A percentile compares a stretch with the other conserved stretches of the same genome.
phyloP scores from a whole-genome alignment of 2,888 invertebrate species.

The Biston betularia region DNA sequence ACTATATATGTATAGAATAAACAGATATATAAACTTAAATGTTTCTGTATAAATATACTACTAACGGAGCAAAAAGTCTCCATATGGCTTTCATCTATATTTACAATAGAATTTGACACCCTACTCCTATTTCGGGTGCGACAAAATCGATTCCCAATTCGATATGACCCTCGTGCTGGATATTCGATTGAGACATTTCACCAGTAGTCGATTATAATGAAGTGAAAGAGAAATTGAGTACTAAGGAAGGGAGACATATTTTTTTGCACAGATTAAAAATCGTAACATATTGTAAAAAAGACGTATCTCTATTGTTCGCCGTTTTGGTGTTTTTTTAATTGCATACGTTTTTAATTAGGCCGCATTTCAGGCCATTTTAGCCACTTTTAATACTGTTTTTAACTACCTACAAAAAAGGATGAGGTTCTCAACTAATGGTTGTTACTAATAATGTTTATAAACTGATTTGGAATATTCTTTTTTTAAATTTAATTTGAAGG shows the following conservation, averaged over 20 bases:
- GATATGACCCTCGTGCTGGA: constrained; percentile 78
- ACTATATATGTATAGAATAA: not conserved
- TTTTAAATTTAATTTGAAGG: too few relatives aligned
- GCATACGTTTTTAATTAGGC: too few relatives aligned
- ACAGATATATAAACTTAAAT: not conserved
- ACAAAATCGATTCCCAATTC: constrained; percentile 84
- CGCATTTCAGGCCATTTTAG: too few relatives aligned
- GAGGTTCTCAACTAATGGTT: too few relatives aligned
- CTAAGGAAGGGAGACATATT: constrained; percentile 23
- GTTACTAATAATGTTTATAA: too few relatives aligned
- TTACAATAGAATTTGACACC: constrained; percentile 82
- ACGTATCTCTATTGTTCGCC: too few relatives aligned
- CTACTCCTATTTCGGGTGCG: constrained; percentile 73
- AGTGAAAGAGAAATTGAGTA: constrained; percentile 31
- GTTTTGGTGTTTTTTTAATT: too few relatives aligned
- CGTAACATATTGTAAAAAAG: too few relatives aligned
- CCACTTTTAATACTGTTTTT: too few relatives aligned
- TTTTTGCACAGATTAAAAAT: constrained; percentile 16
- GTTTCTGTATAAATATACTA: constrained; percentile 33
- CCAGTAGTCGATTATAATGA: constrained; percentile 45
- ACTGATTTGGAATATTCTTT: too few relatives aligned
- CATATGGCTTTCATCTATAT: constrained; percentile 82
- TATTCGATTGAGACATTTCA: constrained; percentile 68
- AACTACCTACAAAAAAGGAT: too few relatives aligned
- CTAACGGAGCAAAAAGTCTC: constrained; percentile 60